Conservation (phyloP, 2,113 vertebrate species). For the Burhinus oedicnemus region DNA sequence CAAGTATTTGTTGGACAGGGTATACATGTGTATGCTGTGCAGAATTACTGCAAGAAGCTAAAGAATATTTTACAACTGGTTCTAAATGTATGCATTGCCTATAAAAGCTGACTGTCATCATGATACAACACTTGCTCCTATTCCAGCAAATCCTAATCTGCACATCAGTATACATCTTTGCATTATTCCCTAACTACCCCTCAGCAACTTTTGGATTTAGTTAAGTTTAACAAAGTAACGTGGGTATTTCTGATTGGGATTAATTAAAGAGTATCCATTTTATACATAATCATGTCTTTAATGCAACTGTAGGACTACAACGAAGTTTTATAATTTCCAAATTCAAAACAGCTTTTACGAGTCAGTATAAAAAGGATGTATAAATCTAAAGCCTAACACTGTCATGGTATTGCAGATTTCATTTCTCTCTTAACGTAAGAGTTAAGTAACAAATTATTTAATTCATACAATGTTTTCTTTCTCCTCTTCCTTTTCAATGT, state of each 20-base stretch:
- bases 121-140: neutral
- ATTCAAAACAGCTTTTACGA: neutral
- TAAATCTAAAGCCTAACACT: neutral
- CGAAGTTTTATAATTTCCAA: neutral
- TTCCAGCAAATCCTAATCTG: neutral
- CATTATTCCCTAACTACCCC: neutral
- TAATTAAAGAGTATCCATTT: neutral
- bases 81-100: neutral
- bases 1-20: neutral
- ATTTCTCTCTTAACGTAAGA: neutral
- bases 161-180: neutral
- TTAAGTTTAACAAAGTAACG: neutral
- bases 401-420: neutral
- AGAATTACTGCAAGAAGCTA: neutral
- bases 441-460: neutral
- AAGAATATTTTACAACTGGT: neutral
- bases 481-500: conserved; percentile 82
- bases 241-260: neutral
- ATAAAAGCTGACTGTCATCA: neutral
- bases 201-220: neutral
- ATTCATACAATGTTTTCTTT: conserved; percentile 76
- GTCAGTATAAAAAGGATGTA: neutral
- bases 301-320: neutral
- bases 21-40: rapidly evolving
- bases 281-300: neutral